Evolutionary conservation across 2,797 vertebrate genomes (phyloP), one percentile per base, ranked within the genome.

Genomic region (Alectoris magna): DNA sequence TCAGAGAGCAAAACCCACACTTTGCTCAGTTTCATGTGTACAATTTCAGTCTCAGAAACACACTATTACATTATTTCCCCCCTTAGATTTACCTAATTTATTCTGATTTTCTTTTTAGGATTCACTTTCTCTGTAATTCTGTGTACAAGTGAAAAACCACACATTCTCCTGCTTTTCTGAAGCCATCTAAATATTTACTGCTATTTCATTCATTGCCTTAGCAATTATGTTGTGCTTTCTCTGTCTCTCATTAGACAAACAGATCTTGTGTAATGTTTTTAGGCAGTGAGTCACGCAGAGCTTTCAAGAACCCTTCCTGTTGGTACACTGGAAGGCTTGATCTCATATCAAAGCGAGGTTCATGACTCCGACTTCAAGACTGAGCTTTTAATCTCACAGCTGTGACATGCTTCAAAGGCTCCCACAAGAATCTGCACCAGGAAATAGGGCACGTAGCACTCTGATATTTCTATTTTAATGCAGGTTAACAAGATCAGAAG

Each of bases 371-470:
- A 88, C 63, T 93, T 84, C 39, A 68, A 48, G 91, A 75, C 34
- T 9, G 14, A 85, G 41, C 85, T 90, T 89, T 89, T 90, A 79
- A 74, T 79, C 76, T 89, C 64, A 14, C 56, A 24, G 56, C 87
- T 81, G 38, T 62, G 75, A 94, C 6, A 0, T 16, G 12, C 87
- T 92, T 87, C 87, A 92, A 93, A 92, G 49, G 67, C 39, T 72
- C 31, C 67, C 73, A 46, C 43, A 36, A 90, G 48, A 53, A 84
- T 66, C n/a, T 80, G 55, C 66, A 51, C 14, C 21, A 6, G 69
- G 38, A 77, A 94, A 26, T 4, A 56, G 19, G 43, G 76, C 46
- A 17, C 4, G 0, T 6, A 78, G 18, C 26, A 76, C 17, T 55
- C 46, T 1, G 8, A 1, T 49, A 78, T 36, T 56, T 75, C 71